phyloP scores from a whole-genome alignment of 2,888 invertebrate genomes.

The Ophion ventricosus region DNA sequence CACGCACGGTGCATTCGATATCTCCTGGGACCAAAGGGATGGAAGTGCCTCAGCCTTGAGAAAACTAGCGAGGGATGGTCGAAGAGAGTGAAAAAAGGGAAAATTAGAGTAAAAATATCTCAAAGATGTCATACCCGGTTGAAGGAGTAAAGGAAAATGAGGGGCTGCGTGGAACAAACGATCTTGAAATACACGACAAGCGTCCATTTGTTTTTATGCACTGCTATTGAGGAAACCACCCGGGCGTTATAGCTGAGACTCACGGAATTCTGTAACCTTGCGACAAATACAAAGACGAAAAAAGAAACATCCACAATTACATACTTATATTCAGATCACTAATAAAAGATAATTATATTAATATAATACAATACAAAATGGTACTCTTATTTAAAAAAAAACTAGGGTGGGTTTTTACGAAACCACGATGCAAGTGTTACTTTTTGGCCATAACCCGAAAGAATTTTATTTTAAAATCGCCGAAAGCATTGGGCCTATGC shows the following conservation, averaged over 20 bases:
- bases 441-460: too few relatives aligned
- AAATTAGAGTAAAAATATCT: not conserved
- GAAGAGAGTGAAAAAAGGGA: not conserved
- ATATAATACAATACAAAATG: too few relatives aligned
- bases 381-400: too few relatives aligned
- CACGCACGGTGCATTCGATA: slow-evolving; percentile 61
- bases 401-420: too few relatives aligned
- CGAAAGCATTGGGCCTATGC: too few relatives aligned
- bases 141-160: slow-evolving; percentile 14
- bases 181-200: slow-evolving; percentile 34
- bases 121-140: slow-evolving; percentile 13
- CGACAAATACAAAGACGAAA: not conserved
- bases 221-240: not conserved
- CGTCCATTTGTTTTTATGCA: slow-evolving; percentile 50
- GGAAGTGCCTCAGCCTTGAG: slow-evolving; percentile 1
- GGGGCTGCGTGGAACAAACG: slow-evolving; percentile 19
- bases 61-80: not conserved
- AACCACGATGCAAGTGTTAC: too few relatives aligned
- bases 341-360: too few relatives aligned
- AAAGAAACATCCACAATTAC: not conserved
- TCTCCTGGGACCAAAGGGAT: slow-evolving; percentile 2
- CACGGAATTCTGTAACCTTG: not conserved
- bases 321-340: too few relatives aligned
- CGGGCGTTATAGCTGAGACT: not conserved
- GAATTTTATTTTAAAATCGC: too few relatives aligned